Base-by-base conservation (phyloP, 2,888 invertebrate species). In the Odontocerum albicorne region DNA sequence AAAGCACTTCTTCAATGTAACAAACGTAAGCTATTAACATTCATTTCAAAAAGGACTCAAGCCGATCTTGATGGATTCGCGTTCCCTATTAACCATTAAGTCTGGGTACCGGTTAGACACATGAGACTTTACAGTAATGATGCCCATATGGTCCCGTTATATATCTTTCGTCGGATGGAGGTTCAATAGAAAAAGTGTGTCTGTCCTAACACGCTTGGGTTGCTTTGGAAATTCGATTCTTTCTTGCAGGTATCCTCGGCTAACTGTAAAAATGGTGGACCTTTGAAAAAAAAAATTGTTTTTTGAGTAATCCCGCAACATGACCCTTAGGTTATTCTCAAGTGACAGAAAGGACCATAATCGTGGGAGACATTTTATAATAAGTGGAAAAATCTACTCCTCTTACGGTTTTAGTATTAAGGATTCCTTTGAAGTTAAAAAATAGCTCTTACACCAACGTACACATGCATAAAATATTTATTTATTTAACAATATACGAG, bases 101-200 rank as follows among this genome's bases (percentile, higher is more conserved):
- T 13, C 16, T 17, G 40, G 21, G 39, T 47, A 43, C 43, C 32
- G 38, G 19, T 15, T 20, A 38, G 44, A 22, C 38, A 50, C 19
- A n/a, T 17, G 43, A 55, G 40, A 43, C 45, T 44, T 44, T 55
- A 50, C 55, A 31, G 49, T 55, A 49, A 55, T 50, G 55, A 46
- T 49, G 27, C 50, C 33, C 56, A 56, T 51, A 56, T 56, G 56
- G 56, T 56, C 32, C 56, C 56, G 51, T 47, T 47, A 38, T 2
- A 21, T 22, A 15, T 46, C 17, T 46, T 35, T 27, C 27, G 10
- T 27, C 35, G 13, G 13, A 35, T 12, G 13, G 4, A 35, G 6
- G 27, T 12, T 35, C 10, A 35, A 12, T 35, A 15, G 13, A 17
- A 44, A 44, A 44, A 32, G n/a, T 27, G 7, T 6, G 16, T 7